phyloP scores from a whole-genome alignment of 2,888 invertebrate species.

The Drosophila longiperda region DNA sequence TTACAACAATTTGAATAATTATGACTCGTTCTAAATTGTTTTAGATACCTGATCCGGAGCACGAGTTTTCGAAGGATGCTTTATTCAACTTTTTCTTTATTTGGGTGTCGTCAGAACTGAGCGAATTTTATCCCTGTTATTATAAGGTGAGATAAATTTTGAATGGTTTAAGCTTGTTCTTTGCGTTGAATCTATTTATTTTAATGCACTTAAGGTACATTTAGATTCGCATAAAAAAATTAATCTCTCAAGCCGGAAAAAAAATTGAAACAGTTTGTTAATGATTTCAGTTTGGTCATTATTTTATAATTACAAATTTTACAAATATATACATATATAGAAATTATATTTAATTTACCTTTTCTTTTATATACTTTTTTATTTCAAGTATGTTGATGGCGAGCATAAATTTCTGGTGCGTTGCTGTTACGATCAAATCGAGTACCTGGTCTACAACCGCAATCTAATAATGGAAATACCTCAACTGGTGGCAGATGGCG shows the following conservation, averaged over 20 bases:
- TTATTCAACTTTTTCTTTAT: constrained; percentile 80
- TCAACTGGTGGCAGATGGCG: constrained; percentile 13
- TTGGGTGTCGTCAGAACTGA: constrained; percentile 56
- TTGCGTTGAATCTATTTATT: neutral
- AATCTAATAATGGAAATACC: constrained; percentile 77
- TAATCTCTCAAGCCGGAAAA: no score
- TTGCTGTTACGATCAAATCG: constrained; percentile 78
- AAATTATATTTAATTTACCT: neutral
- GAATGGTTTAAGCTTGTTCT: neutral
- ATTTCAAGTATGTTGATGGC: constrained; percentile 63
- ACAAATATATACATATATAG: neutral
- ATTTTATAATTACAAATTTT: no score
- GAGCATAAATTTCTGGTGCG: constrained; percentile 82
- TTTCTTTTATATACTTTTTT: neutral
- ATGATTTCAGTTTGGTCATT: no score
- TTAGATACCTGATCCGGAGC: constrained; percentile 76
- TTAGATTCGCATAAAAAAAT: neutral
- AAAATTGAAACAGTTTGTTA: no score
- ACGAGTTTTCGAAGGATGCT: constrained; percentile 63
- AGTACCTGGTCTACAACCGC: constrained; percentile 65
- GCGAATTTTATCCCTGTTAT: constrained; percentile 83
- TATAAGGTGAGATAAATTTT: constrained; percentile 68
- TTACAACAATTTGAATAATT: neutral
- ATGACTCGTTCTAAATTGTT: neutral
- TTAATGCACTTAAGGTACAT: neutral